Conservation (phyloP, 2,797 vertebrate species). For the Eulemur mongoz region DNA sequence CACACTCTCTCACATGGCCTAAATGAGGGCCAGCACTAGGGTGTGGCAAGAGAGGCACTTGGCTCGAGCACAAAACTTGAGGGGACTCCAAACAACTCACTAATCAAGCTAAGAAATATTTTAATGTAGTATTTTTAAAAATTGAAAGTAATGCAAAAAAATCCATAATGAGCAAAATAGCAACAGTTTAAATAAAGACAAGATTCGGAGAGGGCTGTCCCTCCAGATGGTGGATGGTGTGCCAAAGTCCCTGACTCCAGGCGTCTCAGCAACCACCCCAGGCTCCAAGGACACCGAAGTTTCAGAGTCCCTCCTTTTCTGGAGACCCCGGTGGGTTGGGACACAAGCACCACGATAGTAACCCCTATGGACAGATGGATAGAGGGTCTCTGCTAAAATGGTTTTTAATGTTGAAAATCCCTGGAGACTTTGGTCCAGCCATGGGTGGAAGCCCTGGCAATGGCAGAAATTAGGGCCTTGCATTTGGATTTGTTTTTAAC, state of each 20-base stretch:
- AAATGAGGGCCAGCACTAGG: neutral
- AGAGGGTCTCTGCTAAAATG: neutral
- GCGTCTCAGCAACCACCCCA: neutral
- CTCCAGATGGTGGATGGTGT: neutral
- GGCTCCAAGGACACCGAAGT: neutral
- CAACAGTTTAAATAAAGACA: neutral
- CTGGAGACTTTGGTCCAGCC: neutral
- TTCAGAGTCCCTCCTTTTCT: neutral
- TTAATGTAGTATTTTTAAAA: neutral
- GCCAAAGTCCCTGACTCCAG: neutral
- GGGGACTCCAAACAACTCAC: neutral
- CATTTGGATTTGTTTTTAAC: neutral
- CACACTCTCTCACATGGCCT: neutral
- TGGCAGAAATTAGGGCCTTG: neutral
- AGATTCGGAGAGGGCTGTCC: neutral
- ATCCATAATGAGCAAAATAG: neutral
- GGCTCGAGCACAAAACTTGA: neutral
- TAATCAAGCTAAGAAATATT: neutral
- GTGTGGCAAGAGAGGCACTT: neutral
- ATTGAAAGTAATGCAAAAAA: neutral
- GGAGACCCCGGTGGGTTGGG: accelerated
- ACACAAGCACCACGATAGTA: neutral
- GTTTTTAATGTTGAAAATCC: neutral
- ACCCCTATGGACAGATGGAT: neutral
- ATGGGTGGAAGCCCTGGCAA: neutral